Base-by-base conservation (phyloP, 2,797 vertebrate genomes). In the Bovichtus diacanthus region DNA sequence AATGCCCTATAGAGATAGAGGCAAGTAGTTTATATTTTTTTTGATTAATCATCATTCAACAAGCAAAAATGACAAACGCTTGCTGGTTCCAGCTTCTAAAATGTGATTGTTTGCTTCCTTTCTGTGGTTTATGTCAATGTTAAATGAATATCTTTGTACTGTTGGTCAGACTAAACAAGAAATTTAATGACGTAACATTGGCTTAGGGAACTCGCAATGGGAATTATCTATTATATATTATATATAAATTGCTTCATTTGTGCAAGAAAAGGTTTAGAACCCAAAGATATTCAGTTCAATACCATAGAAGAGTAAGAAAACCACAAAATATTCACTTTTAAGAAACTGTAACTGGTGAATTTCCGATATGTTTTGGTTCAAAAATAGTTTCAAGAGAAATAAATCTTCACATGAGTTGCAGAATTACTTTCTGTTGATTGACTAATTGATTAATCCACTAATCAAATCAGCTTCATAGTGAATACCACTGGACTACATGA, bases 281-380 rank as follows among this genome's bases (percentile, higher is more conserved):
- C 12, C 1, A 16, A n/a, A 49, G 1, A 29, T 43, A 29, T 16
- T 5, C 13, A 1, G 0, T 21, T 60, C 2, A 31, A 13, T 21
- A 9, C 10, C 9, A 53, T 5, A 36, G 1, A 18, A 18, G 9
- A 59, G 6, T 7, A 12, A 38, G 3, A 8, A 62, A 53, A 54
- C 0, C 6, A 54, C 23, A 11, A 56, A 1, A 9, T 18, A 23
- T 8, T 49, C 19, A n/a, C n/a, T n/a, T n/a, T n/a, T n/a, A n/a
- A n/a, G n/a, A n/a, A n/a, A 5, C 34, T 34, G n/a, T 23, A 34
- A 18, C 5, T 9, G 31, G 27, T 3, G 2, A 7, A 29, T 44
- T 25, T 23, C 2, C 16, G 23, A 6, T 0, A 1, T 39, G 38
- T 53, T 46, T 18, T 23, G 3, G 27, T 15, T 0, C 0, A 0